Conservation (phyloP, 2,113 vertebrate species). For the Pseudorasbora parva region DNA sequence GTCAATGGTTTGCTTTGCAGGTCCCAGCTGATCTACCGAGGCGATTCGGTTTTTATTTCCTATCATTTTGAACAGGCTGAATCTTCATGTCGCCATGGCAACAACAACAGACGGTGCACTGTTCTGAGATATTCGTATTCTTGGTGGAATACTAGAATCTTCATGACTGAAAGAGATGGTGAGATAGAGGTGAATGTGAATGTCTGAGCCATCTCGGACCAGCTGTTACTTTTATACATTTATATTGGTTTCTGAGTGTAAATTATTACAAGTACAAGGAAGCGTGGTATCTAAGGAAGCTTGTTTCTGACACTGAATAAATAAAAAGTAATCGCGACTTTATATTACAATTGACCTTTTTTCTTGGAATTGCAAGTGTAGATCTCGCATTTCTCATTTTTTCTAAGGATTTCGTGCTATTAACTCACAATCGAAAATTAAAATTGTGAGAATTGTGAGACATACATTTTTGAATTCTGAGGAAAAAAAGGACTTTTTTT, state of each 20-base stretch:
- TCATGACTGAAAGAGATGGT: conserved; percentile 34
- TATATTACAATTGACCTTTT: no score
- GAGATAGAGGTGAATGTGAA: conserved; percentile 41
- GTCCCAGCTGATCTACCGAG: conserved; percentile 47
- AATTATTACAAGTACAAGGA: conserved; percentile 41
- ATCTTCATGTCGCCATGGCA: conserved; percentile 59
- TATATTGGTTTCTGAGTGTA: conserved; percentile 37
- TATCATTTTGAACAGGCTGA: conserved; percentile 54
- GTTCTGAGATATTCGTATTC: conserved; percentile 49
- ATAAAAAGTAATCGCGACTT: no score
- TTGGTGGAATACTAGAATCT: conserved; percentile 41
- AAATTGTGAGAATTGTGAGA: no score
- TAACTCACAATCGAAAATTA: no score
- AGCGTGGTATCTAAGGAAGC: neutral
- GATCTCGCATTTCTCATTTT: no score
- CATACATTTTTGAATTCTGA: no score
- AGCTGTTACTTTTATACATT: conserved; percentile 45
- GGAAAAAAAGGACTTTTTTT: no score
- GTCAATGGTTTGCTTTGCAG: conserved; percentile 49
- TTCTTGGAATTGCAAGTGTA: no score
- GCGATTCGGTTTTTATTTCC: conserved; percentile 53
- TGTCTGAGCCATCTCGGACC: conserved; percentile 14
- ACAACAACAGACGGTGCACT: conserved; percentile 57
- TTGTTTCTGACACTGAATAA: no score
- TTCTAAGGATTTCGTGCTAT: no score